Percentiles rank a stretch among this genome's conserved stretches.
These are phyloP conservation scores for Schrankia costaestrigalis DNA, from an alignment of 2,888 invertebrate species.

Conservation along the genomic window DNA sequence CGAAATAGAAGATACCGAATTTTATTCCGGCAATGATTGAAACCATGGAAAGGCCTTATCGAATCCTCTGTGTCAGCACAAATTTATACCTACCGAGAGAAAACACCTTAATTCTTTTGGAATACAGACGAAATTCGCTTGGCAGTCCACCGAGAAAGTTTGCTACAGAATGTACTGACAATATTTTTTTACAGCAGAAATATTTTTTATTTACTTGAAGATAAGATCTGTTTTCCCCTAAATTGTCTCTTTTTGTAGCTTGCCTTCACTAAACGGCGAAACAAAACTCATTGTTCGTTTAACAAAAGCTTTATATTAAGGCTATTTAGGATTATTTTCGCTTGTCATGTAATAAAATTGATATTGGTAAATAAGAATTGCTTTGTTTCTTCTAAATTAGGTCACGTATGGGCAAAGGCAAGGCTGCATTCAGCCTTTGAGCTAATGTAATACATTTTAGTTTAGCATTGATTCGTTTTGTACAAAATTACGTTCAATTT, in stretches of 20 bases:
- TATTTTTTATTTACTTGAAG: constrained; percentile 19
- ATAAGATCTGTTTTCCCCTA: constrained; percentile 36
- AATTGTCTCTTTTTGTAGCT: constrained; percentile 24
- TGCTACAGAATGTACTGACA: constrained; percentile 14
- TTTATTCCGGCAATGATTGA: constrained; percentile 58
- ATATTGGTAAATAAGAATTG: constrained; percentile 42
- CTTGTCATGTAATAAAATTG: constrained; percentile 29
- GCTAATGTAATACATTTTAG: constrained; percentile 52
- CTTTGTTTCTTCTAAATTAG: constrained; percentile 69
- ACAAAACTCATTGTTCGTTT: constrained; percentile 40
- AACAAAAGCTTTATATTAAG: constrained; percentile 30
- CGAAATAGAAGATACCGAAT: constrained; percentile 48
- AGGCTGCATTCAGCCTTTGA: constrained; percentile 47
- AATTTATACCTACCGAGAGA: constrained; percentile 14
- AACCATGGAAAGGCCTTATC: constrained; percentile 51
- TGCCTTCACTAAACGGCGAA: constrained; percentile 35
- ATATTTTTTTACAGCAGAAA: constrained; percentile 9
- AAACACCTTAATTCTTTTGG: constrained; percentile 8
- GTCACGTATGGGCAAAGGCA: constrained; percentile 59
- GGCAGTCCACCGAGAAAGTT: constrained; percentile 3
- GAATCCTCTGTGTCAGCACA: constrained; percentile 35
- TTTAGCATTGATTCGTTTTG: constrained; percentile 38
- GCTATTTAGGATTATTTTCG: constrained; percentile 37
- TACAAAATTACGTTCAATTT: constrained; percentile 26
- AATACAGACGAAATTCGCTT: constrained; percentile 12